Evolutionary conservation across 2,113 vertebrate species (phyloP).

Genomic region (Anser cygnoides): DNA sequence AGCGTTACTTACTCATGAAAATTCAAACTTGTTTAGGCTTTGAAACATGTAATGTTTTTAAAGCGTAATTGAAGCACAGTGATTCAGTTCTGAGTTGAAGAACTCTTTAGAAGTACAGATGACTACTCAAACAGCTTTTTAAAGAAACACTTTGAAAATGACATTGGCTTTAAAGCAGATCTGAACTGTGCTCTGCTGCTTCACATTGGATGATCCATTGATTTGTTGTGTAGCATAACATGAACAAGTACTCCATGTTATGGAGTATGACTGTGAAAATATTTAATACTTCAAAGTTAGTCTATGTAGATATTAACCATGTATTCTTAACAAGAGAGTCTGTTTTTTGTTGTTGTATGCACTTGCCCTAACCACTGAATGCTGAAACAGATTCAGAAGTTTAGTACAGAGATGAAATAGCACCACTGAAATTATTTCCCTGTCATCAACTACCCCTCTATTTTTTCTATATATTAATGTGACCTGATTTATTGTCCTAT

Average conservation of each 20-base stretch:
- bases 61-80: neutral
- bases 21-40: neutral
- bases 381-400: slow-evolving; percentile 6
- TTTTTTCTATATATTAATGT: slow-evolving; percentile 58
- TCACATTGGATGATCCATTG: neutral
- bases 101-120: neutral
- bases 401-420: slow-evolving; percentile 31
- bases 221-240: slow-evolving; percentile 19
- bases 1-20: neutral
- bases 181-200: neutral
- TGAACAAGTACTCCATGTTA: neutral
- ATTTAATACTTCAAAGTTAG: slow-evolving; percentile 7
- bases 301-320: slow-evolving; percentile 44
- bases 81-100: neutral
- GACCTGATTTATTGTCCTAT: slow-evolving; percentile 61
- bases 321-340: slow-evolving; percentile 1
- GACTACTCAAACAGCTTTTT: slow-evolving; percentile 22
- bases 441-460: neutral
- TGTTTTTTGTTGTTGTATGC: neutral
- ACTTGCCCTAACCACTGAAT: slow-evolving; percentile 25
- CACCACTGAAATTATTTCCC: slow-evolving; percentile 20
- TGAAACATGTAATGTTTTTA: neutral
- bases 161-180: neutral
- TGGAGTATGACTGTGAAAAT: slow-evolving; percentile 59
- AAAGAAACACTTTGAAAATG: neutral